phyloP scores from a whole-genome alignment of 2,113 vertebrate species.

The Rhipidura dahli region DNA sequence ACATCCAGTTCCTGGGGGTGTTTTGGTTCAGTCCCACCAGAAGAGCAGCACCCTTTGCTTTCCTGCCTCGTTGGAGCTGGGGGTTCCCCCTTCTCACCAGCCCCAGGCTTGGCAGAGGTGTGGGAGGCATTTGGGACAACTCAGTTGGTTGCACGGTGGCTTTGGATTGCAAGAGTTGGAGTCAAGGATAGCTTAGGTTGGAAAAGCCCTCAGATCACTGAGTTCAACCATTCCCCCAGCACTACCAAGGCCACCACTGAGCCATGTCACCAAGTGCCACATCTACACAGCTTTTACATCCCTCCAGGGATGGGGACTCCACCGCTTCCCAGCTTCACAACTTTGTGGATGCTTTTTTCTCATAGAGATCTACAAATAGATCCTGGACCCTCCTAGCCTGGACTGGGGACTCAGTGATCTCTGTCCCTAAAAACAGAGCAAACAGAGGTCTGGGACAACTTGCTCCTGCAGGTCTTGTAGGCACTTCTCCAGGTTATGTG shows the following conservation, averaged over 20 bases:
- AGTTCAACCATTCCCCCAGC: not conserved
- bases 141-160: accelerated
- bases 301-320: not conserved
- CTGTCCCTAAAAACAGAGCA: not conserved
- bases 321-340: no score
- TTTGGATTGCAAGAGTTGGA: not conserved
- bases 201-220: not conserved
- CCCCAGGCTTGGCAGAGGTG: not conserved
- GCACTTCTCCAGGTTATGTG: not conserved
- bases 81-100: not conserved
- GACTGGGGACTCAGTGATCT: accelerated
- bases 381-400: not conserved
- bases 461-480: not conserved
- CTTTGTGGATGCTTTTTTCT: not conserved
- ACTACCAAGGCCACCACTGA: not conserved
- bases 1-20: not conserved
- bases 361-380: not conserved
- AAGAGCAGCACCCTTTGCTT: not conserved
- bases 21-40: not conserved
- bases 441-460: not conserved
- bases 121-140: not conserved
- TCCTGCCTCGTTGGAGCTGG: not conserved
- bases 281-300: not conserved
- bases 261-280: not conserved
- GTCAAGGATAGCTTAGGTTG: not conserved